phyloP scores from a whole-genome alignment of 1,140 invertebrate species.

The Brachionus plicatilis region DNA sequence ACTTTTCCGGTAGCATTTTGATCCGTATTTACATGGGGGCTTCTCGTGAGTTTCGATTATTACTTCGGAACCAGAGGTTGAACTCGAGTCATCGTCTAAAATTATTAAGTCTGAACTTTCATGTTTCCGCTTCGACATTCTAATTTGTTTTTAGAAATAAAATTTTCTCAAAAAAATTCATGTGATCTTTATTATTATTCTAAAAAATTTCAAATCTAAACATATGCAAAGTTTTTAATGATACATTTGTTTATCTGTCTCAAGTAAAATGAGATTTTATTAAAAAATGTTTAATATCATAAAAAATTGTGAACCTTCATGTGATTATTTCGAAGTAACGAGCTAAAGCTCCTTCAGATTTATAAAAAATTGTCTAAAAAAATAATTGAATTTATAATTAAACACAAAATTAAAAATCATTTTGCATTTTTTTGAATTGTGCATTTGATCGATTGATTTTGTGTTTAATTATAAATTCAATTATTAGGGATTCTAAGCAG shows the following conservation, averaged over 20 bases:
- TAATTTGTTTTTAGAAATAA: neutral
- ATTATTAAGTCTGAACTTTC: neutral
- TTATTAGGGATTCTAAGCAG: too few relatives aligned
- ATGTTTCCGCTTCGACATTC: neutral
- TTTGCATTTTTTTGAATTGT: too few relatives aligned
- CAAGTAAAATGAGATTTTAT: too few relatives aligned
- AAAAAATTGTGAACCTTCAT: too few relatives aligned
- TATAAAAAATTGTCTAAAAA: too few relatives aligned
- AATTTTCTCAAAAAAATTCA: neutral
- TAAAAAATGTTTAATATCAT: too few relatives aligned
- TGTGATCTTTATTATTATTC: neutral
- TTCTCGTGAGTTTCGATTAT: neutral
- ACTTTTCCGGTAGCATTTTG: conserved; percentile 78
- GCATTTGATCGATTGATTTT: too few relatives aligned
- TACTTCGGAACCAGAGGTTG: neutral
- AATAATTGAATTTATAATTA: too few relatives aligned
- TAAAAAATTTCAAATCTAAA: neutral
- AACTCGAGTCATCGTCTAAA: neutral
- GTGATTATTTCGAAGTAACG: too few relatives aligned
- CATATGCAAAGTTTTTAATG: neutral
- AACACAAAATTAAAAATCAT: too few relatives aligned
- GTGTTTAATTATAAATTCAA: too few relatives aligned
- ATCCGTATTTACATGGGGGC: conserved; percentile 68
- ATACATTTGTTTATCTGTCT: neutral
- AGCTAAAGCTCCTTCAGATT: too few relatives aligned